phyloP scores from a whole-genome alignment of 2,113 vertebrate species.

The Scomber scombrus region DNA sequence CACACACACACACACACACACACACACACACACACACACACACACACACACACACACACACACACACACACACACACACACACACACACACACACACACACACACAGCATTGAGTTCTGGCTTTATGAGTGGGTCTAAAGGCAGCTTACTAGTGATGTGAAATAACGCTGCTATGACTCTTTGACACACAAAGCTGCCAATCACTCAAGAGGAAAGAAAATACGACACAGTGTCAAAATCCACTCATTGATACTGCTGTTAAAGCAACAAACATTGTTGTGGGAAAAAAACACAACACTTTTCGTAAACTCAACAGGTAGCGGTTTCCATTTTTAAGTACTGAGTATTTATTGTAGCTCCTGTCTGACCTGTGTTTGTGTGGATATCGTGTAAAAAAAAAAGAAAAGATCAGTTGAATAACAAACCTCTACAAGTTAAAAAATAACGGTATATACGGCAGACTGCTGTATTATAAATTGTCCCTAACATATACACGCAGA shows the following conservation, averaged over 20 bases:
- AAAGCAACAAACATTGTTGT: constrained; percentile 12
- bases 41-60: too few species aligned
- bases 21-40: background rate
- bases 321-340: background rate
- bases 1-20: too few species aligned
- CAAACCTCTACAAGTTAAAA: background rate
- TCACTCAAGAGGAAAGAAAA: constrained; percentile 43
- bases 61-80: too few species aligned
- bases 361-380: background rate
- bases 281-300: too few species aligned
- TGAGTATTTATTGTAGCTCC: background rate
- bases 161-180: constrained; percentile 45
- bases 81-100: background rate
- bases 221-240: constrained; percentile 25
- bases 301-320: too few species aligned
- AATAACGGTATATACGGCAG: background rate
- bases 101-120: background rate
- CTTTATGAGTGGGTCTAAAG: constrained; percentile 26
- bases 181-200: constrained; percentile 48
- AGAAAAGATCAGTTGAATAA: background rate
- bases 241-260: constrained; percentile 4
- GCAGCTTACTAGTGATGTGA: constrained; percentile 35
- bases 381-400: background rate
- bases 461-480: background rate
- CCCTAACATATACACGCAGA: background rate